Percentiles rank a stretch among this genome's conserved stretches.
Evolutionary conservation across 2,113 vertebrate genomes (phyloP).

Genomic region (Pomatostomus ruficeps): DNA sequence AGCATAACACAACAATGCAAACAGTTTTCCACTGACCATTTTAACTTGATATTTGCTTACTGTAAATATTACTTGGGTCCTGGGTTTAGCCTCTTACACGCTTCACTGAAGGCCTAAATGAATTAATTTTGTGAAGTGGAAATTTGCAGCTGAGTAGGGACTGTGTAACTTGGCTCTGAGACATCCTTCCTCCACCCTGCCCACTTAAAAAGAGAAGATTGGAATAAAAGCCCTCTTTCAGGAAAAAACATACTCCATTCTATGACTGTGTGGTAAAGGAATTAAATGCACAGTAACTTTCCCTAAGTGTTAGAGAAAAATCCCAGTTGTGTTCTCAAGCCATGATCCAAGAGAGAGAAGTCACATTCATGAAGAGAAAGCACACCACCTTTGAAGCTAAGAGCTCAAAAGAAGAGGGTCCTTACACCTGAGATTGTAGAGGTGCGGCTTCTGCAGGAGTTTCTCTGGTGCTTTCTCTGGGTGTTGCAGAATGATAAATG

Average conservation of each 20-base stretch:
- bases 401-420: background rate
- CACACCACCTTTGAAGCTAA: background rate
- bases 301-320: background rate
- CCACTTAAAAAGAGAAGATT: background rate
- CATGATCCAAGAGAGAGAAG: background rate
- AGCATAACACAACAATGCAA: background rate
- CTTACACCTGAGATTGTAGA: background rate
- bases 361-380: background rate
- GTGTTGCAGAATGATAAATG: background rate
- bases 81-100: background rate
- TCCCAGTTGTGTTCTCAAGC: background rate
- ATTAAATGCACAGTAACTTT: background rate
- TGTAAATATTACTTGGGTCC: background rate
- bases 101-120: background rate
- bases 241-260: background rate
- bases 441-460: background rate
- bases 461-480: background rate
- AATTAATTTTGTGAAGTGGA: background rate
- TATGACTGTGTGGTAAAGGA: background rate
- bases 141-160: background rate
- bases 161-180: background rate
- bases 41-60: background rate
- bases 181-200: background rate
- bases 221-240: background rate
- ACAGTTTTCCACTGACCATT: background rate